Conservation (phyloP, 2,888 invertebrate species). For the Cyclophora albipunctata region DNA sequence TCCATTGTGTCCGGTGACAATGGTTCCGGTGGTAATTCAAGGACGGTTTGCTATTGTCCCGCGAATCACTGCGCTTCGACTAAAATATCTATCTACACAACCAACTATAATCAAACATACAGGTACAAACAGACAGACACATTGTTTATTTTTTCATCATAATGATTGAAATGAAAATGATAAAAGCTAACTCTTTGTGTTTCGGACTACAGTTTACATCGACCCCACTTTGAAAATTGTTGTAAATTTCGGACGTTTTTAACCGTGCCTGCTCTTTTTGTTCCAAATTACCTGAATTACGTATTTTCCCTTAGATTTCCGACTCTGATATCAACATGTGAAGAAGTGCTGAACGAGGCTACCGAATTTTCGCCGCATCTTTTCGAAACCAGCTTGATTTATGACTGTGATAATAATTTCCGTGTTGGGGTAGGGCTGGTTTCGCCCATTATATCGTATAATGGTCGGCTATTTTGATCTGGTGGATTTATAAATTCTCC, state of each 20-base stretch:
- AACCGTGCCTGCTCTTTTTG: too few relatives aligned
- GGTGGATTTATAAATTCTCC: constrained; percentile 29
- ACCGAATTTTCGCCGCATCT: constrained; percentile 36
- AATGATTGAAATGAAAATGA: too few relatives aligned
- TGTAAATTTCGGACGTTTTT: too few relatives aligned
- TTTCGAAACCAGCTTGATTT: constrained; percentile 46
- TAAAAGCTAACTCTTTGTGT: too few relatives aligned
- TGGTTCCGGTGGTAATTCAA: constrained; percentile 68
- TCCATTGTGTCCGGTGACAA: constrained; percentile 63
- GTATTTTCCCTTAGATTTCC: too few relatives aligned
- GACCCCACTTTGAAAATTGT: too few relatives aligned
- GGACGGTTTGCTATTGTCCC: constrained; percentile 58
- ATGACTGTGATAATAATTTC: constrained; percentile 58
- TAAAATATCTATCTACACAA: background rate
- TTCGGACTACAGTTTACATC: too few relatives aligned
- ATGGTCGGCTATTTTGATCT: constrained; percentile 38
- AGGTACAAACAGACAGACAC: too few relatives aligned
- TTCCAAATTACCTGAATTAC: too few relatives aligned
- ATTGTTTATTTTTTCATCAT: too few relatives aligned
- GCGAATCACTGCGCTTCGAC: constrained; percentile 24
- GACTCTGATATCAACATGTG: constrained; percentile 3
- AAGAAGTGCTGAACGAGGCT: constrained; percentile 26
- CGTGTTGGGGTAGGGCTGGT: constrained; percentile 58
- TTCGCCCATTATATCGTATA: constrained; percentile 28
- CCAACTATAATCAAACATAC: too few relatives aligned